Percentiles rank a stretch among this genome's conserved stretches.
Evolutionary conservation across 2,113 vertebrate genomes (phyloP).

Genomic region (Genyomyrus donnyi): DNA sequence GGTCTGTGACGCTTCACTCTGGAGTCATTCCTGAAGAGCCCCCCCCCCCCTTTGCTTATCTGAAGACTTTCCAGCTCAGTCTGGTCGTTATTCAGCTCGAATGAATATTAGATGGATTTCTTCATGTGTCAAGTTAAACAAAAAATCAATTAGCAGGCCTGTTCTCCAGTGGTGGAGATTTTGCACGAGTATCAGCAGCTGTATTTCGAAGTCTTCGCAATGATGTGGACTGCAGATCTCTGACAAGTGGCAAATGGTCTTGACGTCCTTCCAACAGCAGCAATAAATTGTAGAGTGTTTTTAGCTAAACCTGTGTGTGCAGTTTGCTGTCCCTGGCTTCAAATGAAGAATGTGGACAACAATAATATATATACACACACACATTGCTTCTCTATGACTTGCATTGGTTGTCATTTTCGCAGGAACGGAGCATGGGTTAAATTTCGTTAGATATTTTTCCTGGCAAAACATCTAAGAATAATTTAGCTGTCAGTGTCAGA

Average conservation of each 20-base stretch:
- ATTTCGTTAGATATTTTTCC: constrained; percentile 9
- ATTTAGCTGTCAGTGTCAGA: constrained; percentile 24
- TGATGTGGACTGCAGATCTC: constrained; percentile 46
- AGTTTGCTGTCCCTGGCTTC: constrained; percentile 10
- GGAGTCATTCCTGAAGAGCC: background rate
- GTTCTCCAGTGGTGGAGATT: constrained; percentile 59
- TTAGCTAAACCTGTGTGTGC: constrained; percentile 2
- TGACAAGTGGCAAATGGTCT: constrained; percentile 47
- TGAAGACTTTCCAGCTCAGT: background rate
- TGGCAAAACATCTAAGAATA: constrained; percentile 19
- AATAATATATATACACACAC: background rate
- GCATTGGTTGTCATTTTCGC: background rate
- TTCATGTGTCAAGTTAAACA: constrained; percentile 39
- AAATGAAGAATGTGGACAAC: background rate
- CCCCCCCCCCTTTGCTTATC: background rate
- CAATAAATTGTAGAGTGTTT: constrained; percentile 20
- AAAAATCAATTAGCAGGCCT: background rate
- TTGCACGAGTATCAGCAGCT: constrained; percentile 54
- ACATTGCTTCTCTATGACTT: background rate
- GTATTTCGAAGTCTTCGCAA: constrained; percentile 30
- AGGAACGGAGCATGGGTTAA: background rate
- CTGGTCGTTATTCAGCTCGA: constrained; percentile 47
- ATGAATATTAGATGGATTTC: constrained; percentile 51
- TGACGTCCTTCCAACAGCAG: constrained; percentile 53
- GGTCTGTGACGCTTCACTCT: constrained; percentile 27